Percentiles rank a stretch among this genome's conserved stretches.
Conservation (phyloP, 2,113 vertebrate genomes). For the Scalopus aquaticus region DNA sequence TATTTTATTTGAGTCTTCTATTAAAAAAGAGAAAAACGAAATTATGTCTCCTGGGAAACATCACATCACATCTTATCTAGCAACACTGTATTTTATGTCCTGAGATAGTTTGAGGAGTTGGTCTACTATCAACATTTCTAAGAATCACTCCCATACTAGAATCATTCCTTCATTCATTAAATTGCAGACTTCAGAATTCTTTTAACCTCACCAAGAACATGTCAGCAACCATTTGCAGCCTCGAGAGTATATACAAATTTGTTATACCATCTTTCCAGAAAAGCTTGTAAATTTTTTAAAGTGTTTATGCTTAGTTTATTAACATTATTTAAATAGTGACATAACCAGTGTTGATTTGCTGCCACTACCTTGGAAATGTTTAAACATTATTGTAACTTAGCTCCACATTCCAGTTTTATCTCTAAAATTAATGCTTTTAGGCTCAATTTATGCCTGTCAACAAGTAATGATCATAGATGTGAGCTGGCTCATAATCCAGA, state of each 20-base stretch:
- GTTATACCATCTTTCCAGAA: conserved; percentile 51
- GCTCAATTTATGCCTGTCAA: conserved; percentile 87
- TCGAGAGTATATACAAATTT: conserved; percentile 1
- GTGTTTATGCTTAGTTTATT: conserved; percentile 82
- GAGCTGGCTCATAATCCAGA: conserved; percentile 87
- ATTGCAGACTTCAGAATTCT: conserved; percentile 23
- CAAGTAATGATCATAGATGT: conserved; percentile 88
- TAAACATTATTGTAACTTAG: conserved; percentile 80
- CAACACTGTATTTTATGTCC: not conserved
- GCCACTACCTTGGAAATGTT: conserved; percentile 66
- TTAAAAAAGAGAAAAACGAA: not conserved
- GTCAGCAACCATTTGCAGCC: not conserved
- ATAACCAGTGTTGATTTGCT: conserved; percentile 65
- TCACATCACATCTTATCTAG: not conserved
- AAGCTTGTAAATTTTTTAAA: conserved; percentile 65
- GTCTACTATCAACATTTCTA: not conserved
- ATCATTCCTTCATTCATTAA: conserved; percentile 63
- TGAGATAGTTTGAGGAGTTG: not conserved
- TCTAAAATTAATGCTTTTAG: conserved; percentile 87
- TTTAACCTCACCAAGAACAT: conserved; percentile 6
- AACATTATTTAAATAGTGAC: conserved; percentile 80
- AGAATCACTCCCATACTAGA: conserved; percentile 63
- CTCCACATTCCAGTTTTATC: conserved; percentile 80
- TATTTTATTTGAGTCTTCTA: not conserved
- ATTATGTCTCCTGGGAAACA: not conserved